Conservation (phyloP, 2,888 invertebrate species). For the Epinotia bilunana region DNA sequence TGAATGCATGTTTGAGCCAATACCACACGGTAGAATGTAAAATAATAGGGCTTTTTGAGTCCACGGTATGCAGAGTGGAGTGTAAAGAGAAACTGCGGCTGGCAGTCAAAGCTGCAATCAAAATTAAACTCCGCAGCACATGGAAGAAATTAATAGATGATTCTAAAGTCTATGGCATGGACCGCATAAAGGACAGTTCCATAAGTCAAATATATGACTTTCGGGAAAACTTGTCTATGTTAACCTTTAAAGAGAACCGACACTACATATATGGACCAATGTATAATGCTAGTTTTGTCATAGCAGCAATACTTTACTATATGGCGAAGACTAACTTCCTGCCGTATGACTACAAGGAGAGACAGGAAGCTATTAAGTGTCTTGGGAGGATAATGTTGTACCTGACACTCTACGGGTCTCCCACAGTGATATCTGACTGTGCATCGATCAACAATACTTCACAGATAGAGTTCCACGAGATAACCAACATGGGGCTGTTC, state of each 20-base stretch:
- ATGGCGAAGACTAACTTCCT: conserved; percentile 48
- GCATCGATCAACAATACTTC: conserved; percentile 8
- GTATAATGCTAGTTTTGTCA: conserved; percentile 48
- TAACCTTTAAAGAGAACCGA: conserved; percentile 47
- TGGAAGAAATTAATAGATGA: conserved; percentile 51
- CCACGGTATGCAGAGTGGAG: conserved; percentile 23
- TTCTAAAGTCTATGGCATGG: conserved; percentile 46
- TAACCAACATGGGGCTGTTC: conserved; percentile 49
- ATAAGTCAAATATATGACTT: conserved; percentile 49
- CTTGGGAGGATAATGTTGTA: conserved; percentile 51
- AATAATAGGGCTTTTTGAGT: conserved; percentile 45
- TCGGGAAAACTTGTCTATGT: conserved; percentile 47
- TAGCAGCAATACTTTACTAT: conserved; percentile 49
- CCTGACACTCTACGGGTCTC: conserved; percentile 43
- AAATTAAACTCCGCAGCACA: conserved; percentile 47
- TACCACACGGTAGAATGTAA: conserved; percentile 53
- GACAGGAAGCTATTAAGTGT: conserved; percentile 47
- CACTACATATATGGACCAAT: conserved; percentile 50
- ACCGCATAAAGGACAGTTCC: conserved; percentile 46
- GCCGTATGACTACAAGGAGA: conserved; percentile 45
- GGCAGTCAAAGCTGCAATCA: conserved; percentile 50
- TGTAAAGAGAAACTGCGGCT: conserved; percentile 24
- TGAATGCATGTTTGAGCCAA: conserved; percentile 45
- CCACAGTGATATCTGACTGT: conserved; percentile 26
- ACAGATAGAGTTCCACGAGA: conserved; percentile 14